Evolutionary conservation across 2,113 vertebrate species (phyloP).

Genomic region (Zapornia atra): DNA sequence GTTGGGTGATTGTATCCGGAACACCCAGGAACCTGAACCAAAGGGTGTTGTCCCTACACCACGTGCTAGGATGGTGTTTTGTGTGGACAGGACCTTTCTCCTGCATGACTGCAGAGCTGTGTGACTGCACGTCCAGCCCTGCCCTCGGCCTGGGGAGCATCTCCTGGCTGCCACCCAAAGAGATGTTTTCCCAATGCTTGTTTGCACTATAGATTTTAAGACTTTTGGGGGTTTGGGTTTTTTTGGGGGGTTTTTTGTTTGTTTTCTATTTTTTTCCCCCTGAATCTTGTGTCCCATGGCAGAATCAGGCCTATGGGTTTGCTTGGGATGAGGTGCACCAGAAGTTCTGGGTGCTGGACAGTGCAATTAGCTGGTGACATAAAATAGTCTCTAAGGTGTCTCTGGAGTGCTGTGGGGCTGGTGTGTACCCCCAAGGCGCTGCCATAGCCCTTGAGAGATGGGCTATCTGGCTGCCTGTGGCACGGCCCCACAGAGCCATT

Average conservation of each 20-base stretch:
- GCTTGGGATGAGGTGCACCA: fast-evolving
- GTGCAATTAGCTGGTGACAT: neutral
- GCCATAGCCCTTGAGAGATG: neutral
- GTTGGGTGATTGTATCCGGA: fast-evolving
- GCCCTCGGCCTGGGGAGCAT: neutral
- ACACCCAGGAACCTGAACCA: neutral
- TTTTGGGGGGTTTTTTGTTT: too few relatives aligned
- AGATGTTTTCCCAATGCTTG: fast-evolving
- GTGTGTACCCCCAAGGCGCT: neutral
- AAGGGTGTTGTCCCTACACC: fast-evolving
- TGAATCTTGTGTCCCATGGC: neutral
- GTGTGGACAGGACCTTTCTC: neutral
- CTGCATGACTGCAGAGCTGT: fast-evolving
- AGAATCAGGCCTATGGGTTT: fast-evolving
- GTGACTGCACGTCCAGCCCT: fast-evolving
- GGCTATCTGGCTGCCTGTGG: neutral
- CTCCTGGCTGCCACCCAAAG: neutral
- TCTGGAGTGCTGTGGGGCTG: neutral
- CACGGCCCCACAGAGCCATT: fast-evolving
- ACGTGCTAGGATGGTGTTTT: fast-evolving
- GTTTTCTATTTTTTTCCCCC: neutral
- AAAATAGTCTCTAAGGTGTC: neutral
- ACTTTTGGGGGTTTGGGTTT: too few relatives aligned
- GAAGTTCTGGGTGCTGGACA: neutral
- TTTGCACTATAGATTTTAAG: neutral